These are phyloP conservation scores for Babyrousa celebensis DNA, from an alignment of 2,797 vertebrate species.

Conservation along the genomic window DNA sequence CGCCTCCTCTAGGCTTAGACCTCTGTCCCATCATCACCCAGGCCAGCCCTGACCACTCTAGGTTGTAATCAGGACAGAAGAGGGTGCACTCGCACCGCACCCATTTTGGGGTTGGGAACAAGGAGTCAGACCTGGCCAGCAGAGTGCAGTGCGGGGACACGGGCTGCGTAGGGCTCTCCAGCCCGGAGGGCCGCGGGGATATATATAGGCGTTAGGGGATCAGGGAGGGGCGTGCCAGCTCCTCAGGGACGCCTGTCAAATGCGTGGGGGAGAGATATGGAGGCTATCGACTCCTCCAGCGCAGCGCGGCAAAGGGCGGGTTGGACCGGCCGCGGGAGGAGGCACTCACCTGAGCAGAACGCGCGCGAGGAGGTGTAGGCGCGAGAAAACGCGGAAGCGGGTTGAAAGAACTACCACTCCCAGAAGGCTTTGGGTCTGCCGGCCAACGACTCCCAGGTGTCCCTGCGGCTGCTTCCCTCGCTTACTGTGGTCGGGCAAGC, in stretches of 20 bases:
- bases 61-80: neutral
- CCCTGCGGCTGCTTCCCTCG: rapidly evolving
- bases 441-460: slow-evolving; percentile 50
- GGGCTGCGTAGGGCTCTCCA: neutral
- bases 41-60: neutral
- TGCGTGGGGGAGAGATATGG: neutral
- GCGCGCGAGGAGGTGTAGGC: too few relatives aligned
- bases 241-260: neutral
- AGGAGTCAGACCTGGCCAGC: neutral
- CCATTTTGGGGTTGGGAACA: neutral
- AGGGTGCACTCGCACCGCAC: neutral
- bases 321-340: neutral
- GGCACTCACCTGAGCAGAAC: neutral
- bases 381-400: neutral
- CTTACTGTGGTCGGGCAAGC: rapidly evolving
- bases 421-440: neutral
- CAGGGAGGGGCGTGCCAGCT: neutral
- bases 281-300: neutral
- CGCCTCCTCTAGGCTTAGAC: neutral
- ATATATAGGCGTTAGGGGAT: too few relatives aligned
- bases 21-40: neutral
- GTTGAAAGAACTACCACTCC: neutral
- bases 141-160: neutral
- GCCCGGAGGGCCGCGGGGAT: neutral
- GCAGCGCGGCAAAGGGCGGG: neutral